Base-by-base conservation (phyloP, 2,888 invertebrate genomes). In the Eurytoma californica region DNA sequence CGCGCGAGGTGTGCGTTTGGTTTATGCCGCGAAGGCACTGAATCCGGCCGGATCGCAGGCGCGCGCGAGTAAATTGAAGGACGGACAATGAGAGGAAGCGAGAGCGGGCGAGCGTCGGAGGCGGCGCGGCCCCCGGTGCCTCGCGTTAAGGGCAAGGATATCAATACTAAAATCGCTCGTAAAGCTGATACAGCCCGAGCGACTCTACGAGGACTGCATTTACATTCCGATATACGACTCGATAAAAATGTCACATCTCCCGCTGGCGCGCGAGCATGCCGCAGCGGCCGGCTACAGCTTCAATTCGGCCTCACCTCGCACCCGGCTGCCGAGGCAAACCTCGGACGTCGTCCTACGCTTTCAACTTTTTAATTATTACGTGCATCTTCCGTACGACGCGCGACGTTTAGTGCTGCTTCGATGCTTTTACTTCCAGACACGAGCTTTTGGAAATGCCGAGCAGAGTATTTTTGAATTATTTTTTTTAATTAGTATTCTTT, bases 81-180 rank as follows among this genome's bases (percentile, higher is more conserved):
- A 73, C 67, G 77, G 79, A 80, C 80, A 74, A 81, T 74, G 61
- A 70, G 76, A 73, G 72, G 47, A 77, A 69, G 74, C 77, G 77
- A 78, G n/a, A 18, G 72, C 57, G 66, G 53, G 76, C 70, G 73
- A 76, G 70, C 74, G 72, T 58, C 80, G 78, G 77, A 69, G 67
- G 61, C 14, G 51, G 57, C 20, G 30, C 30, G n/a, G 16, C 51
- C 49, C 74, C 57, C 70, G 53, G 67, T 24, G 18, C 63, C 76
- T 55, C 72, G 81, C 83, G 83, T 83, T 84, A 86, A 87, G 85
- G 85, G 84, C 86, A 69, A 78, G 80, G 85, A 86, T 88, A 88
- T 87, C 88, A 86, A 86, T 87, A 86, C 85, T 87, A 86, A 88
- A 88, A 89, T 88, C 86, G 86, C 85, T 84, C 86, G 86, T 89